Percentiles rank a stretch among this genome's conserved stretches.
Conservation (phyloP, 2,797 vertebrate genomes). For the Pteropus rufus region DNA sequence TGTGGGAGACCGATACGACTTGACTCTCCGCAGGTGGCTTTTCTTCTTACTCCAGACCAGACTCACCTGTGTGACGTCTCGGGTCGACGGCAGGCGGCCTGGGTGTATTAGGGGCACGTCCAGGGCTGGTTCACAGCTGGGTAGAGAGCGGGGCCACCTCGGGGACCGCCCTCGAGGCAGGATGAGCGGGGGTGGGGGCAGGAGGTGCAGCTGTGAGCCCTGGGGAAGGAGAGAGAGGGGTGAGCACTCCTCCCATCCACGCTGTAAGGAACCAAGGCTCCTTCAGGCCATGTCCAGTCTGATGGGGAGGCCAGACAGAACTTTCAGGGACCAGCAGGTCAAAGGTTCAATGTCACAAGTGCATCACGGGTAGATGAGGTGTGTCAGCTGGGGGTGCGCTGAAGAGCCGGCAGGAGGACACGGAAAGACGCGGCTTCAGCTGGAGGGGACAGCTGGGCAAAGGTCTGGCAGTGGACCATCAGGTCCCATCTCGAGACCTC, state of each 20-base stretch:
- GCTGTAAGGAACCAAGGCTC: fast-evolving
- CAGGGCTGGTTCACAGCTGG: too few relatives aligned
- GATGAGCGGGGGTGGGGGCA: not conserved
- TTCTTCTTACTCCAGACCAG: too few relatives aligned
- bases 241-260: fast-evolving
- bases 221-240: not conserved
- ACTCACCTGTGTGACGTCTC: not conserved
- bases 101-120: too few relatives aligned
- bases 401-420: not conserved
- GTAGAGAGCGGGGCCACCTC: not conserved
- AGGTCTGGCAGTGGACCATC: fast-evolving
- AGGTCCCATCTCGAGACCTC: not conserved
- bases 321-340: too few relatives aligned
- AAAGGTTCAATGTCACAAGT: too few relatives aligned
- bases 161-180: not conserved
- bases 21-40: too few relatives aligned
- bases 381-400: too few relatives aligned
- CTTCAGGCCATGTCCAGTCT: too few relatives aligned
- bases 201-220: too few relatives aligned
- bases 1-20: not conserved
- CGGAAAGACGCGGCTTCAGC: not conserved
- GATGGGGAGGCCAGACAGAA: too few relatives aligned
- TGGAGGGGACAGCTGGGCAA: not conserved
- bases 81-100: fast-evolving
- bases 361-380: too few relatives aligned